A percentile compares a stretch with the other conserved stretches of the same genome.
Conservation (phyloP, 1,140 invertebrate species). For the Zaprionus capensis region DNA sequence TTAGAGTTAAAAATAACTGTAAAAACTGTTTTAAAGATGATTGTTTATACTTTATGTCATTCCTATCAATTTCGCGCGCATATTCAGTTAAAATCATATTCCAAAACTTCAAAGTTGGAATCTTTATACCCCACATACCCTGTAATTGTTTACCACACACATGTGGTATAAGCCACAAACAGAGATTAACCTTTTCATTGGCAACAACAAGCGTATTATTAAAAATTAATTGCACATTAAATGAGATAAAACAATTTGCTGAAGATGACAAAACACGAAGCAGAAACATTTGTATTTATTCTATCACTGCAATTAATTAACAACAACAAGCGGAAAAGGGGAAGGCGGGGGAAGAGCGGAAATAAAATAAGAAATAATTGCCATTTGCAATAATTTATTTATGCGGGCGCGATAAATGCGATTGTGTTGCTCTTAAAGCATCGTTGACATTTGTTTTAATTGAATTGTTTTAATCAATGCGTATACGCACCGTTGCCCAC, state of each 20-base stretch:
- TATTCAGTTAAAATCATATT: too few relatives aligned
- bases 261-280: slow-evolving; percentile 5
- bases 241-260: slow-evolving; percentile 44
- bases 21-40: too few relatives aligned
- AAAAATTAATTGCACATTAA: slow-evolving; percentile 75
- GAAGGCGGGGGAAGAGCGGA: background rate
- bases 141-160: background rate
- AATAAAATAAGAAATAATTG: slow-evolving; percentile 53
- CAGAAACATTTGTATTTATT: slow-evolving; percentile 15
- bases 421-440: slow-evolving; percentile 35
- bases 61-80: too few relatives aligned
- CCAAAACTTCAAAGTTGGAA: background rate
- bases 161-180: slow-evolving; percentile 14
- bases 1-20: too few relatives aligned
- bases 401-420: slow-evolving; percentile 48
- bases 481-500: slow-evolving; percentile 17
- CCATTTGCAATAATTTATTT: slow-evolving; percentile 60
- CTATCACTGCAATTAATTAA: slow-evolving; percentile 42
- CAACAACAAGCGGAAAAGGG: slow-evolving; percentile 12
- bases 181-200: slow-evolving; percentile 22
- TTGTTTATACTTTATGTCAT: too few relatives aligned
- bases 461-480: slow-evolving; percentile 68
- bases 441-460: slow-evolving; percentile 55
- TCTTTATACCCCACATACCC: background rate
- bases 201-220: slow-evolving; percentile 40